Evolutionary conservation across 2,797 vertebrate genomes (phyloP).

Genomic region (Clangula hyemalis): DNA sequence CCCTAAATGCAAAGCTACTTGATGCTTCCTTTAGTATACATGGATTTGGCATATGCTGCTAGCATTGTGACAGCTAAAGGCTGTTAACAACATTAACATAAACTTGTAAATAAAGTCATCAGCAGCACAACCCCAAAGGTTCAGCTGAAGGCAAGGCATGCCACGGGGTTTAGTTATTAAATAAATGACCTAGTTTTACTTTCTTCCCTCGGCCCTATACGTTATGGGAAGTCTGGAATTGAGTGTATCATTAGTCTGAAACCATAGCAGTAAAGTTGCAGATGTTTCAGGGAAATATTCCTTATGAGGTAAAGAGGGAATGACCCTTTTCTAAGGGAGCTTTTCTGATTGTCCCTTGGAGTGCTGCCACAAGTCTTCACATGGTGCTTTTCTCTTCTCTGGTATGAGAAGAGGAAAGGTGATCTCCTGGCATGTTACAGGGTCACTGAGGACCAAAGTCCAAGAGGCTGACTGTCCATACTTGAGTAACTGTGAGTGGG

Average conservation of each 20-base stretch:
- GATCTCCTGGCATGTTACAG: not conserved
- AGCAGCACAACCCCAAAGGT: not conserved
- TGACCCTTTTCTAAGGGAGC: not conserved
- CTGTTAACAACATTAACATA: not conserved
- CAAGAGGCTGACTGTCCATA: not conserved
- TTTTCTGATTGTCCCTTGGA: not conserved
- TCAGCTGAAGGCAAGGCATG: not conserved
- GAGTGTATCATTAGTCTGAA: not conserved
- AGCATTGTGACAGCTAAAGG: conserved; percentile 2
- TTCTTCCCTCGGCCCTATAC: not conserved
- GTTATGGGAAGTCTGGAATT: not conserved
- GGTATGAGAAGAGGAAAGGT: not conserved
- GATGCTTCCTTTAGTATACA: not conserved
- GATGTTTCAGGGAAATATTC: not conserved
- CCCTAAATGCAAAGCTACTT: conserved; percentile 11
- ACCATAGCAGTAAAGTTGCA: not conserved
- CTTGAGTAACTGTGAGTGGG: rapidly evolving
- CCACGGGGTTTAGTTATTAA: not conserved
- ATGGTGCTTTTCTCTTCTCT: not conserved
- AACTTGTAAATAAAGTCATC: not conserved
- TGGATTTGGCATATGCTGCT: conserved; percentile 29
- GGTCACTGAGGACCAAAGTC: not conserved
- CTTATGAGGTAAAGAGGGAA: not conserved
- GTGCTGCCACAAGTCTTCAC: not conserved
- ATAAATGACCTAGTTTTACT: not conserved